Evolutionary conservation across 2,888 invertebrate genomes (phyloP).

Genomic region (Blera fallax): DNA sequence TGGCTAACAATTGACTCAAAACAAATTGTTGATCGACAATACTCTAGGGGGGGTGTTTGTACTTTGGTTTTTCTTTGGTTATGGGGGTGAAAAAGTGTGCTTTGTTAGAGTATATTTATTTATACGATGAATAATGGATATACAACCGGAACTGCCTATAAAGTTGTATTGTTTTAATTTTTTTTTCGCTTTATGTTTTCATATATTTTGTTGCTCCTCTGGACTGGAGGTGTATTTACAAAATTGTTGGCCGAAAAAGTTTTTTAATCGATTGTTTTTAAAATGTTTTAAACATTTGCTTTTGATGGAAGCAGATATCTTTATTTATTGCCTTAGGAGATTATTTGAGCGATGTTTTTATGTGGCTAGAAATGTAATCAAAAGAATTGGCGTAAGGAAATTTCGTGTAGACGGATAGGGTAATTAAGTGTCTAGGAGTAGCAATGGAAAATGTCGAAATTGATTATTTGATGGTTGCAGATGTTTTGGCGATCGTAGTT

Average conservation of each 20-base stretch:
- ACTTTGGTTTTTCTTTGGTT: not conserved
- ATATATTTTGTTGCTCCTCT: not conserved
- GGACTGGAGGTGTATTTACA: not conserved
- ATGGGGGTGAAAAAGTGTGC: not conserved
- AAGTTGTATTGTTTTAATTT: not conserved
- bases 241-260: not conserved
- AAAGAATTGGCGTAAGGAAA: not conserved
- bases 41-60: not conserved
- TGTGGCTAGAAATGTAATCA: not conserved
- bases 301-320: not conserved
- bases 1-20: constrained; percentile 7
- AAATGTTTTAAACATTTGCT: not conserved
- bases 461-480: not conserved
- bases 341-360: constrained; percentile 11
- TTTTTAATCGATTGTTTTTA: constrained; percentile 16
- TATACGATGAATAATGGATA: constrained; percentile 9
- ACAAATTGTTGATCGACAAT: not conserved
- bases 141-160: constrained; percentile 23
- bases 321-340: not conserved
- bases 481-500: not conserved
- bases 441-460: not conserved
- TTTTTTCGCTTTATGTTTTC: not conserved
- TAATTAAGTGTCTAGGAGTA: not conserved
- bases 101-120: constrained; percentile 9
- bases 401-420: not conserved